A percentile compares a stretch with the other conserved stretches of the same genome.
These are phyloP conservation scores for Miltochrista miniata DNA, from an alignment of 2,888 invertebrate genomes.

Conservation along the genomic window DNA sequence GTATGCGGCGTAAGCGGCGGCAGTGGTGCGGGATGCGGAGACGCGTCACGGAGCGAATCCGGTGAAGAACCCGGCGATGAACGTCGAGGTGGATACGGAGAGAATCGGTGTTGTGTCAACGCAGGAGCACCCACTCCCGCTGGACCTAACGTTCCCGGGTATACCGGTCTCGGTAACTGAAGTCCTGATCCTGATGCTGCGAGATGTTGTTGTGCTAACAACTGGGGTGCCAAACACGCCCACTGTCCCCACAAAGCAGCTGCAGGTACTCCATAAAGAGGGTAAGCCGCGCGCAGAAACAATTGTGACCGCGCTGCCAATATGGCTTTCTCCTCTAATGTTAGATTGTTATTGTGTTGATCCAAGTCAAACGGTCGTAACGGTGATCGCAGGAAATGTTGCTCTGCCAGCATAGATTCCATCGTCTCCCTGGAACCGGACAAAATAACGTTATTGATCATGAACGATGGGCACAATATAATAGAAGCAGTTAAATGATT, in stretches of 20 bases:
- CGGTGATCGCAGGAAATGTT: conserved; percentile 91
- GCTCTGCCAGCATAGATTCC: conserved; percentile 94
- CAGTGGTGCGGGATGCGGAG: conserved; percentile 66
- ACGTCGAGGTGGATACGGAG: conserved; percentile 82
- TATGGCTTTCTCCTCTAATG: conserved; percentile 90
- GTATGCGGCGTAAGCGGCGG: conserved; percentile 62
- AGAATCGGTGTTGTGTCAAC: conserved; percentile 84
- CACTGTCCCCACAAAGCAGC: conserved; percentile 88
- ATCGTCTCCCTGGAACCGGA: conserved; percentile 90
- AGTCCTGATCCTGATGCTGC: conserved; percentile 77
- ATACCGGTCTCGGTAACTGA: conserved; percentile 79
- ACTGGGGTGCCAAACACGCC: conserved; percentile 87
- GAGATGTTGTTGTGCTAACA: conserved; percentile 87
- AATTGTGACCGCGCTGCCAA: conserved; percentile 90
- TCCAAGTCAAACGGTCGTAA: conserved; percentile 90
- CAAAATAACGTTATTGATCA: conserved; percentile 28
- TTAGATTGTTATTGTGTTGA: conserved; percentile 87
- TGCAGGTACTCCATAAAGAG: conserved; percentile 79
- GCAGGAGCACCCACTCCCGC: conserved; percentile 39
- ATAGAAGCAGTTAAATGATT: conserved; percentile 39
- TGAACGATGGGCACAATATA: conserved; percentile 8
- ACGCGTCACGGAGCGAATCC: conserved; percentile 83
- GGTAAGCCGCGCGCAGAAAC: conserved; percentile 88
- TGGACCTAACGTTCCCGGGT: conserved; percentile 62
- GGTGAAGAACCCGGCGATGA: conserved; percentile 84